Evolutionary conservation across 2,888 invertebrate species (phyloP).

Genomic region (Lasius fuliginosus): DNA sequence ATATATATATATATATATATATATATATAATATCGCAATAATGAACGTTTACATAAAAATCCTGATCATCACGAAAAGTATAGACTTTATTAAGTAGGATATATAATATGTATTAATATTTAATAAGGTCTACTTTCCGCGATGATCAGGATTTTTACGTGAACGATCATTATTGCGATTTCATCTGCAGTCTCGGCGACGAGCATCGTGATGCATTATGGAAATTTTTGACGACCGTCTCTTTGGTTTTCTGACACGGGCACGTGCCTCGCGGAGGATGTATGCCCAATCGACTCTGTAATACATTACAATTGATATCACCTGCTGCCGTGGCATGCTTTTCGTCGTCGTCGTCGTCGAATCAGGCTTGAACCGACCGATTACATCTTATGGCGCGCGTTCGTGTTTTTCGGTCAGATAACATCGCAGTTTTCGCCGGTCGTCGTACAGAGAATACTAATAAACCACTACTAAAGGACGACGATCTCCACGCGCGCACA

Average conservation of each 20-base stretch:
- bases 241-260: conserved; percentile 11
- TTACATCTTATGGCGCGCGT: conserved; percentile 38
- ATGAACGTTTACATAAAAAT: too few species aligned
- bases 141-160: background rate
- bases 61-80: too few species aligned
- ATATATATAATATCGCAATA: too few species aligned
- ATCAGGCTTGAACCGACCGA: conserved; percentile 41
- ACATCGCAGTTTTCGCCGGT: conserved; percentile 34
- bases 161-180: background rate
- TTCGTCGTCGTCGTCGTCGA: conserved; percentile 32
- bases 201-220: conserved; percentile 35
- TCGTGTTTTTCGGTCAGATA: conserved; percentile 49
- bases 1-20: too few species aligned
- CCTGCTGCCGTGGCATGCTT: conserved; percentile 42
- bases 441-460: conserved; percentile 40
- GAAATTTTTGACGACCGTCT: conserved; percentile 34
- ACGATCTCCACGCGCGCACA: background rate
- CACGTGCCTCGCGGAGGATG: conserved; percentile 31
- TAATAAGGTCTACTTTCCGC: background rate
- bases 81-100: too few species aligned
- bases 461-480: conserved; percentile 24
- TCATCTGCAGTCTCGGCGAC: conserved; percentile 26
- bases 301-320: conserved; percentile 52
- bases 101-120: too few species aligned
- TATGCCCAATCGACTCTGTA: conserved; percentile 21